phyloP scores from a whole-genome alignment of 2,113 vertebrate species.

The Columbina picui region DNA sequence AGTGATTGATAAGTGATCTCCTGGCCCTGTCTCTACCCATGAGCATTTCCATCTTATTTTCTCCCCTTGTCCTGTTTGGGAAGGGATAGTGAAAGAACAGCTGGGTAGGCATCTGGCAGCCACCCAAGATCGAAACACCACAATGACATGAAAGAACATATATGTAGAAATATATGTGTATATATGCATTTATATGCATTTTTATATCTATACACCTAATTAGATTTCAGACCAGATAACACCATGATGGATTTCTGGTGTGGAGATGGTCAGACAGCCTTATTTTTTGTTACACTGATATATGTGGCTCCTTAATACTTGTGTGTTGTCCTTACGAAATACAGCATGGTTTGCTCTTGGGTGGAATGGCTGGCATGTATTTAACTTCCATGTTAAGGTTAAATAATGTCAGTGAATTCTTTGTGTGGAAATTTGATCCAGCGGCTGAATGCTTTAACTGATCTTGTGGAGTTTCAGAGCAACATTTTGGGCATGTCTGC shows the following conservation, averaged over 20 bases:
- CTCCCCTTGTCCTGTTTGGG: background rate
- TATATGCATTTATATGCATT: background rate
- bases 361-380: background rate
- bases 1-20: background rate
- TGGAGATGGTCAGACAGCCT: background rate
- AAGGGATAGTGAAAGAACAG: background rate
- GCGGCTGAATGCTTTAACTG: background rate
- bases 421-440: background rate
- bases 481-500: fast-evolving
- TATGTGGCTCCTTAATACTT: background rate
- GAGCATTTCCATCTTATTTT: background rate
- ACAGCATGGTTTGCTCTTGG: background rate
- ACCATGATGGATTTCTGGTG: background rate
- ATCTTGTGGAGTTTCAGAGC: background rate
- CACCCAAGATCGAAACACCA: background rate
- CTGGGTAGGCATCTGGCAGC: background rate
- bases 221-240: background rate
- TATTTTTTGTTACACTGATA: fast-evolving
- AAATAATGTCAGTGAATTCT: background rate
- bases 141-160: background rate
- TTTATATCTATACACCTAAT: background rate
- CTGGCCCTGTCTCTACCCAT: background rate
- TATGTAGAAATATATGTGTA: background rate
- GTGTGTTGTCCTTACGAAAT: background rate
- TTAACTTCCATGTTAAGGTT: background rate